A percentile compares a stretch with the other conserved stretches of the same genome.
Conservation (phyloP, 2,888 invertebrate species). For the Entomobrya multifasciata region DNA sequence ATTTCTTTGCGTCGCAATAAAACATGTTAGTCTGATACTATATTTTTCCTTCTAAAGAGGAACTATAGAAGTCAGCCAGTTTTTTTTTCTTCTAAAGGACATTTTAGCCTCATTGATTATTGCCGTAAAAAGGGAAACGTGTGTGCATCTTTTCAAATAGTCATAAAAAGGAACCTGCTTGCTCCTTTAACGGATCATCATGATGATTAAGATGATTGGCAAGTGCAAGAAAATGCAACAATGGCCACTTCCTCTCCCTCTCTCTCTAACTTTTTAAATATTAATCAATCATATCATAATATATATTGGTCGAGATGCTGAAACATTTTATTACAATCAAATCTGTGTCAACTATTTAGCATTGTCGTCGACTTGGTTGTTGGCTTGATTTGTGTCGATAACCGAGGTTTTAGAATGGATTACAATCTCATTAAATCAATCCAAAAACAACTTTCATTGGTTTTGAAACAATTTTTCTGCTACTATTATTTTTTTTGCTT, state of each 20-base stretch:
- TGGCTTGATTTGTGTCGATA: not conserved
- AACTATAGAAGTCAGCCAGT: not conserved
- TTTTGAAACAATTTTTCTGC: not conserved
- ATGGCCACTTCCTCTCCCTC: not conserved
- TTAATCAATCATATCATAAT: not conserved
- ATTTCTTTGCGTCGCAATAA: not conserved
- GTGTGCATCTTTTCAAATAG: constrained; percentile 1
- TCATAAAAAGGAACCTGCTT: not conserved
- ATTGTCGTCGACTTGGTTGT: not conserved
- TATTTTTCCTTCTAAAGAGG: not conserved
- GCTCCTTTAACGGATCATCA: not conserved
- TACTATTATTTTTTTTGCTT: no score
- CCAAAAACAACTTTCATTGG: not conserved
- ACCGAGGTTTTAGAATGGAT: not conserved
- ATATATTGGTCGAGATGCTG: not conserved
- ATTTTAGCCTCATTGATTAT: not conserved
- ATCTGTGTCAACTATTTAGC: not conserved
- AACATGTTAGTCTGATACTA: not conserved
- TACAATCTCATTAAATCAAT: not conserved
- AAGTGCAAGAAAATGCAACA: not conserved
- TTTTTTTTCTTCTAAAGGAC: not conserved
- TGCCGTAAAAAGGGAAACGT: not conserved
- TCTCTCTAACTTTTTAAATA: not conserved
- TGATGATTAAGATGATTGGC: not conserved
- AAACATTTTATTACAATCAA: constrained; percentile 6